These are phyloP conservation scores for Monochamus alternatus DNA, from an alignment of 2,888 invertebrate genomes.

Conservation along the genomic window DNA sequence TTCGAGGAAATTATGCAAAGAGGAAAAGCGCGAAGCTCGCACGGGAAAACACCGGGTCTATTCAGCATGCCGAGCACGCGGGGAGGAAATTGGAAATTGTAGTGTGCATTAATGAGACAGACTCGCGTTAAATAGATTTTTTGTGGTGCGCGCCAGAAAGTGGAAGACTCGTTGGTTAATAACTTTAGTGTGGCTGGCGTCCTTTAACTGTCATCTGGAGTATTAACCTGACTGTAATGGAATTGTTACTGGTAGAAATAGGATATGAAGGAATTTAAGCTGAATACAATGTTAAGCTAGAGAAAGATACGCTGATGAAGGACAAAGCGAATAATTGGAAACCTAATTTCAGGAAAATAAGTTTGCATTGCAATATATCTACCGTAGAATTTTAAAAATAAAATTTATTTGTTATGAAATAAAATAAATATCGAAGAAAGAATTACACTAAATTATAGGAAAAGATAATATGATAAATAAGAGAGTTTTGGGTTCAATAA, in stretches of 20 bases:
- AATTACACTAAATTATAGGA: too few relatives aligned
- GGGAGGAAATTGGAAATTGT: constrained; percentile 47
- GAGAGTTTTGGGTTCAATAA: too few relatives aligned
- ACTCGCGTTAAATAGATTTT: constrained; percentile 39
- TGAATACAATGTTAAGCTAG: too few relatives aligned
- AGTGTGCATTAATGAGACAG: constrained; percentile 46
- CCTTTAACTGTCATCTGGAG: background rate
- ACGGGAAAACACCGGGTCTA: constrained; percentile 26
- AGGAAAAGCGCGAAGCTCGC: constrained; percentile 30
- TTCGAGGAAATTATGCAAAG: constrained; percentile 34
- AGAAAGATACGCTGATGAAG: too few relatives aligned
- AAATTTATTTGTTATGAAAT: too few relatives aligned
- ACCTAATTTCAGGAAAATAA: too few relatives aligned
- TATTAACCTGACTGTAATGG: background rate
- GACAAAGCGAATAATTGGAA: too few relatives aligned
- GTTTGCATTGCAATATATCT: too few relatives aligned
- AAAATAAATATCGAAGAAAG: too few relatives aligned
- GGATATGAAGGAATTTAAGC: background rate
- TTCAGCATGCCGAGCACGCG: constrained; percentile 39
- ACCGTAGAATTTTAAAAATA: too few relatives aligned
- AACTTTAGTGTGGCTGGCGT: constrained; percentile 8
- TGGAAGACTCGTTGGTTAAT: constrained; percentile 24
- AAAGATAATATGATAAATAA: too few relatives aligned
- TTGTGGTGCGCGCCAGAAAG: constrained; percentile 20
- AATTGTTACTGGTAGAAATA: background rate